These are phyloP conservation scores for Drosophila longiperda DNA, from an alignment of 2,888 invertebrate species.

Conservation along the genomic window DNA sequence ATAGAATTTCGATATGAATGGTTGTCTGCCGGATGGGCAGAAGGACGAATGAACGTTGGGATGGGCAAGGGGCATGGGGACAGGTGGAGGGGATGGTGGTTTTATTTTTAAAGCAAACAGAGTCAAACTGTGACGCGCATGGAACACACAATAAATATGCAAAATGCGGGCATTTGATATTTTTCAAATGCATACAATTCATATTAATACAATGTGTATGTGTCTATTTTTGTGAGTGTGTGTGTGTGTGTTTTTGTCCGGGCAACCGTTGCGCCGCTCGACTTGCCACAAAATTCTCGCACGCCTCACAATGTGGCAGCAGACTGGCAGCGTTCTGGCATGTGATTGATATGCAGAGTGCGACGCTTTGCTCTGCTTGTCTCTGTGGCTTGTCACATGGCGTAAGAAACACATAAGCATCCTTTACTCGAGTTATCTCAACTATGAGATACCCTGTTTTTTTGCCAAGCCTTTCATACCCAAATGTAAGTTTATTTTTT, in stretches of 20 bases:
- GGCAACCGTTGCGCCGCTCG: constrained; percentile 22
- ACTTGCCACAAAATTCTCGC: constrained; percentile 54
- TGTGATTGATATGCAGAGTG: constrained; percentile 76
- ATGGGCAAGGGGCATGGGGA: not conserved
- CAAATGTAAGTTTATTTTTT: not conserved
- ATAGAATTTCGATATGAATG: constrained; percentile 57
- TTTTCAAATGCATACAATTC: constrained; percentile 53
- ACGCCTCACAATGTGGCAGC: constrained; percentile 66
- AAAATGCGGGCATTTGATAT: constrained; percentile 74
- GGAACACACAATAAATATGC: constrained; percentile 72
- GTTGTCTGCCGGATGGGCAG: constrained; percentile 39
- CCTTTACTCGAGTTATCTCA: not conserved
- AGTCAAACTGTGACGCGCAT: constrained; percentile 27
- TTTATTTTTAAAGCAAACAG: constrained; percentile 1
- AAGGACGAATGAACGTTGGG: constrained; percentile 3
- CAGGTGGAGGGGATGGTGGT: not conserved
- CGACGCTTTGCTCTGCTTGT: constrained; percentile 33
- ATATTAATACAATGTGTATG: constrained; percentile 9
- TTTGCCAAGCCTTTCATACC: not conserved
- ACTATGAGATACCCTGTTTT: not conserved
- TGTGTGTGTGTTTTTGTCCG: not conserved
- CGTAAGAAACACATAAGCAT: not conserved
- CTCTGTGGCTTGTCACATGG: constrained; percentile 2
- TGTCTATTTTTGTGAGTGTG: not conserved
- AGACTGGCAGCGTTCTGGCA: constrained; percentile 70